phyloP scores from a whole-genome alignment of 2,113 vertebrate species.

The Oncorhynchus kisutch region DNA sequence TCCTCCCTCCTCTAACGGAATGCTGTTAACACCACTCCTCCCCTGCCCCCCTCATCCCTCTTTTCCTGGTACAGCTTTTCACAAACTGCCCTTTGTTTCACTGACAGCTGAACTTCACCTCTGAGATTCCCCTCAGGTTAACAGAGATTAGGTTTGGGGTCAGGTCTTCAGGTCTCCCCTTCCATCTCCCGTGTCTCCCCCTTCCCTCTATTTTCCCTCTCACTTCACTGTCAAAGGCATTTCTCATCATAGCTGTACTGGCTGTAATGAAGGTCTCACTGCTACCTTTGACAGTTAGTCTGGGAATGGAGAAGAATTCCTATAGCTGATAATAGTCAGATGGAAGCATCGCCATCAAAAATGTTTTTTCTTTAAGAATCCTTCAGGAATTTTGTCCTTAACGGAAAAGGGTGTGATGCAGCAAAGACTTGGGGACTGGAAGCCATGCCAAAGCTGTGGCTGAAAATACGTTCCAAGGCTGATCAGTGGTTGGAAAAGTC shows the following conservation, averaged over 20 bases:
- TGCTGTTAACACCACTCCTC: neutral
- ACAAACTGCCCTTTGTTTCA: neutral
- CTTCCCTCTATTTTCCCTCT: neutral
- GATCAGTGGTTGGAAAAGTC: neutral
- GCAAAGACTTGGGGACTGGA: neutral
- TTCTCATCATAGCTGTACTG: neutral
- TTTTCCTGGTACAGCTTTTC: neutral
- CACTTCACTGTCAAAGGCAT: neutral
- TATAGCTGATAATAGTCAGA: neutral
- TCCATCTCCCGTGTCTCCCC: neutral
- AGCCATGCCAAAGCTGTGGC: neutral
- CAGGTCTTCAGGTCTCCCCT: neutral
- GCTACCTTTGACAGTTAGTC: neutral
- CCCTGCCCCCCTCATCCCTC: neutral
- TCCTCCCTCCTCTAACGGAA: neutral
- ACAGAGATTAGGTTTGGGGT: neutral
- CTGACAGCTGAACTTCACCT: neutral
- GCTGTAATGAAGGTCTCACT: neutral
- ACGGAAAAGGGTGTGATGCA: neutral
- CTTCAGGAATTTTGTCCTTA: neutral
- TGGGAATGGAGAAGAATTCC: neutral
- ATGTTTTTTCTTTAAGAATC: neutral
- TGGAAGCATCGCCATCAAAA: neutral
- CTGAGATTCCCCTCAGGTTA: neutral
- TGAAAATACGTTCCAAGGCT: neutral